phyloP scores from a whole-genome alignment of 2,113 vertebrate genomes.

The Cottus gobio region DNA sequence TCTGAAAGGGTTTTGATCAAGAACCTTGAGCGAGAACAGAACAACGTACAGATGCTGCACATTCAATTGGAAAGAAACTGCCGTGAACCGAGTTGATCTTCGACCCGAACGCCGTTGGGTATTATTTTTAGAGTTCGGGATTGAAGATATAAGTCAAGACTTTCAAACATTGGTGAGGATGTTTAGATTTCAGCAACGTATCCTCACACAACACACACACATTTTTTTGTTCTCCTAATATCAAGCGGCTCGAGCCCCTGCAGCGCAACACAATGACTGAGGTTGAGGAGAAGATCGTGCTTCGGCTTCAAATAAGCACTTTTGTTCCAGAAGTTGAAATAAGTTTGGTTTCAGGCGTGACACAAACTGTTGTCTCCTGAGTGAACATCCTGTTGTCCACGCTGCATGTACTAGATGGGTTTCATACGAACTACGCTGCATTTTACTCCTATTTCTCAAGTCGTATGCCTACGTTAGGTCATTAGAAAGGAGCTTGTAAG shows the following conservation, averaged over 20 bases:
- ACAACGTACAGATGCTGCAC: not conserved
- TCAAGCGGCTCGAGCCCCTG: no score
- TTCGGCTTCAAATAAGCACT: no score
- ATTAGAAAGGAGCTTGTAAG: no score
- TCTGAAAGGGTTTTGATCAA: not conserved
- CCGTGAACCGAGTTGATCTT: not conserved
- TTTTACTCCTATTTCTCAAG: not conserved
- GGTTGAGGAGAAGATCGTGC: no score
- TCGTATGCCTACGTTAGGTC: no score
- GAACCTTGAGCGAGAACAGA: not conserved
- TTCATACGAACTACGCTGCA: not conserved
- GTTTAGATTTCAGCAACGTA: not conserved
- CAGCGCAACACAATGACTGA: no score
- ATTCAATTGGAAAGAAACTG: not conserved
- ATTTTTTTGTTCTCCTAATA: no score
- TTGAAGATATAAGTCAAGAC: not conserved
- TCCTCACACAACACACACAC: not conserved
- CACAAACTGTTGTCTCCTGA: no score
- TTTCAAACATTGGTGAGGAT: not conserved
- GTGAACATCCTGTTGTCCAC: not conserved
- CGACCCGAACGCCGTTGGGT: not conserved
- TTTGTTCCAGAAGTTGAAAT: no score
- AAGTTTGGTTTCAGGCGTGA: no score
- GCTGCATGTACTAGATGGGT: no score
- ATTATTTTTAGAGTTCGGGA: not conserved